Evolutionary conservation across 2,797 vertebrate genomes (phyloP).

Genomic region (Malacoctenus gilli): DNA sequence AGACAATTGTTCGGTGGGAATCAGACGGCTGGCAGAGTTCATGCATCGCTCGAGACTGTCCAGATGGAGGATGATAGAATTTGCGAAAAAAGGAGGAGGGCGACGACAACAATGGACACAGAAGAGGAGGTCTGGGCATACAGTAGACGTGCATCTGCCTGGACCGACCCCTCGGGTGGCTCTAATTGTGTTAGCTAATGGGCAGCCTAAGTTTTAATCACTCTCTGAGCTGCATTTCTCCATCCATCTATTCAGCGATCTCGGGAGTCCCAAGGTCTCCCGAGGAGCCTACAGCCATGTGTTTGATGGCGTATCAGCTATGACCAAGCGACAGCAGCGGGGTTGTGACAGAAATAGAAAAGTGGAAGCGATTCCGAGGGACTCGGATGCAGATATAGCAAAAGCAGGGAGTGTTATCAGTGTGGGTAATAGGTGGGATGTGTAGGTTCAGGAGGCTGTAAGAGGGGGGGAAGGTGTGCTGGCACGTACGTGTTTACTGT

Average conservation of each 20-base stretch:
- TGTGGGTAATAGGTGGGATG: constrained; percentile 70
- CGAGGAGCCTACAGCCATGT: constrained; percentile 55
- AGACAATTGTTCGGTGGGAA: constrained; percentile 35
- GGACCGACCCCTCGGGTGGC: constrained; percentile 48
- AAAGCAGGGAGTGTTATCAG: constrained; percentile 64
- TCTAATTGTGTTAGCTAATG: constrained; percentile 71
- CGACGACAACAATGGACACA: constrained; percentile 28
- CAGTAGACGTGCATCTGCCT: constrained; percentile 31
- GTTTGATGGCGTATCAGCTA: constrained; percentile 50
- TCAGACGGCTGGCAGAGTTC: constrained; percentile 33
- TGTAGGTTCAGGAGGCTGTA: constrained; percentile 58
- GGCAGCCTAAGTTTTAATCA: constrained; percentile 75
- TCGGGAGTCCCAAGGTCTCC: constrained; percentile 58
- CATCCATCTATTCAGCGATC: constrained; percentile 67
- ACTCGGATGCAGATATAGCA: constrained; percentile 58
- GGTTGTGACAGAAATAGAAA: constrained; percentile 66
- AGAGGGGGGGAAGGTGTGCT: constrained; percentile 34
- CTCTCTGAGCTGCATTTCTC: constrained; percentile 58
- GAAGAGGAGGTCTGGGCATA: constrained; percentile 8
- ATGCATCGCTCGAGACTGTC: constrained; percentile 45
- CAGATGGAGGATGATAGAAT: constrained; percentile 50
- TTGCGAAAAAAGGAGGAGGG: constrained; percentile 34
- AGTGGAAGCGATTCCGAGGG: constrained; percentile 47
- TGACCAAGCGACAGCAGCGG: constrained; percentile 34
- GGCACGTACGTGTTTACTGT: constrained; percentile 38